phyloP scores from a whole-genome alignment of 2,113 vertebrate species.

The Poeciliopsis occidentalis region DNA sequence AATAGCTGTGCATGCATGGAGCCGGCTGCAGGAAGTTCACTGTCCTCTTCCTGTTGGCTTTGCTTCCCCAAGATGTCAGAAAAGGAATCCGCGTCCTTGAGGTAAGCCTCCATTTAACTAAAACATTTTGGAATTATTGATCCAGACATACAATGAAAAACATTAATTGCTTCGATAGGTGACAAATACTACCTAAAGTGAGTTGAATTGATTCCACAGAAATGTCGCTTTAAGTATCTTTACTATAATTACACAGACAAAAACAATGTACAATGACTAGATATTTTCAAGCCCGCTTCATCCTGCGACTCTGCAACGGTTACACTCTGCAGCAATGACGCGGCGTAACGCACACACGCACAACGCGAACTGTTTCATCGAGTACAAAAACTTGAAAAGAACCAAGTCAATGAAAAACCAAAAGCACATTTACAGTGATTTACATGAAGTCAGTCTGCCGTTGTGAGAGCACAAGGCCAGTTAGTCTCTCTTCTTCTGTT shows the following conservation, averaged over 20 bases:
- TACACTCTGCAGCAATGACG: constrained; percentile 58
- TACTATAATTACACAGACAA: constrained; percentile 80
- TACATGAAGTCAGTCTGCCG: constrained; percentile 60
- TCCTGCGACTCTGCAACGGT: constrained; percentile 43
- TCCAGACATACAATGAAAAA: too few relatives aligned
- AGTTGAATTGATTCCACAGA: too few relatives aligned
- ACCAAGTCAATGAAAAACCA: constrained; percentile 58
- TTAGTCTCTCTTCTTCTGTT: constrained; percentile 5
- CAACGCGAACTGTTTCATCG: constrained; percentile 53
- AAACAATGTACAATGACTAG: constrained; percentile 77
- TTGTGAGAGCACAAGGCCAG: too few relatives aligned
- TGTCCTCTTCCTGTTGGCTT: too few relatives aligned
- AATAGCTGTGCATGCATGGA: too few relatives aligned
- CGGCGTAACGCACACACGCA: constrained; percentile 27
- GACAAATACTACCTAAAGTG: too few relatives aligned
- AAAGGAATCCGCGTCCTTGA: too few relatives aligned
- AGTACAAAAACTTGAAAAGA: constrained; percentile 72
- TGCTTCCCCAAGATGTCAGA: too few relatives aligned
- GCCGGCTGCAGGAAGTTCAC: too few relatives aligned
- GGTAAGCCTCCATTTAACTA: too few relatives aligned
- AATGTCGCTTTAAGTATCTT: constrained; percentile 65
- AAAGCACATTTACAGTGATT: constrained; percentile 75
- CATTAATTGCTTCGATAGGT: too few relatives aligned
- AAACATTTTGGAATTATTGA: too few relatives aligned
- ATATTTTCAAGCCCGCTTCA: constrained; percentile 60